Conservation (phyloP, 1,140 invertebrate genomes). For the Uloborus diversus region DNA sequence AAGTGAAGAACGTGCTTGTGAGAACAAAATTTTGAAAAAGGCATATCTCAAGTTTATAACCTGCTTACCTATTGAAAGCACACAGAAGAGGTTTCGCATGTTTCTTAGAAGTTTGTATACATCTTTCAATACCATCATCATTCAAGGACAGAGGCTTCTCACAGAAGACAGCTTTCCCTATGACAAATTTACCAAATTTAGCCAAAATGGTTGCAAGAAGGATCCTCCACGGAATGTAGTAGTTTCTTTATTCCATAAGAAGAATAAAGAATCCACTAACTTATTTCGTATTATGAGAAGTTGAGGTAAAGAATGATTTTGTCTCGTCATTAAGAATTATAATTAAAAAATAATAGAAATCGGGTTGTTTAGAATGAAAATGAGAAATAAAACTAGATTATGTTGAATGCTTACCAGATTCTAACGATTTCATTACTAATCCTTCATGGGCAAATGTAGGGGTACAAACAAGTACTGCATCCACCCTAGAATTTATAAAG, state of each 20-base stretch:
- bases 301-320: too few species aligned
- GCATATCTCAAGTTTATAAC: background rate
- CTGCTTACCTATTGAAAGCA: conserved; percentile 71
- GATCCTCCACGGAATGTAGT: too few species aligned
- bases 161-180: conserved; percentile 72
- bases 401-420: conserved; percentile 72
- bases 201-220: conserved; percentile 5
- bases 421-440: conserved; percentile 71
- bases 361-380: too few species aligned
- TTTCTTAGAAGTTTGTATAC: conserved; percentile 71
- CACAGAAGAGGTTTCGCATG: conserved; percentile 71
- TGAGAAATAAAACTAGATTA: too few species aligned
- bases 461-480: conserved; percentile 70
- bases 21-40: background rate
- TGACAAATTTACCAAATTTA: background rate
- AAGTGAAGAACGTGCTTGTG: background rate
- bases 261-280: too few species aligned
- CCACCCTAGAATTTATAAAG: too few species aligned
- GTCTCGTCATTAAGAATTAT: too few species aligned
- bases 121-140: conserved; percentile 68
- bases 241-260: too few species aligned
- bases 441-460: conserved; percentile 73
- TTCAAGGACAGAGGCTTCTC: conserved; percentile 77
- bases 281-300: too few species aligned
- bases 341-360: too few species aligned